Evolutionary conservation across 2,888 invertebrate genomes (phyloP).

Genomic region (Lithophane leautieri): DNA sequence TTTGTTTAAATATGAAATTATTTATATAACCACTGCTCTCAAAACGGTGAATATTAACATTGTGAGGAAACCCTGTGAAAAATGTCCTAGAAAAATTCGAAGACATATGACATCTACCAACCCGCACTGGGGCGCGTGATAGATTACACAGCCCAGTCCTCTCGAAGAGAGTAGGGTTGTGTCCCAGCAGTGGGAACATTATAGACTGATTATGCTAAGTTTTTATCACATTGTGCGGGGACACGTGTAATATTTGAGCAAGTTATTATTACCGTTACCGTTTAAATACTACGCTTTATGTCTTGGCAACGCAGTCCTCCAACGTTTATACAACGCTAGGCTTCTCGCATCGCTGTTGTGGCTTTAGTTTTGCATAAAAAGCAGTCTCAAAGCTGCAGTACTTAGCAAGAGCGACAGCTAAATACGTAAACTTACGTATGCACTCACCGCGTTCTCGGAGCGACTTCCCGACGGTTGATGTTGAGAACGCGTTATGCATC

Average conservation of each 20-base stretch:
- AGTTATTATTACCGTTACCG: not conserved
- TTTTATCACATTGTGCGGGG: not conserved
- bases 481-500: conserved; percentile 7
- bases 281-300: not conserved
- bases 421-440: conserved; percentile 47
- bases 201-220: no score
- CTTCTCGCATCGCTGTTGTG: not conserved
- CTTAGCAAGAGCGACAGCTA: conserved; percentile 45
- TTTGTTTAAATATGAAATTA: no score
- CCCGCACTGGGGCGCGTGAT: no score
- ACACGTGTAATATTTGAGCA: not conserved
- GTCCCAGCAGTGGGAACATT: no score
- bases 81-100: no score
- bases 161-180: no score
- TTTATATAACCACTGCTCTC: no score
- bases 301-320: not conserved
- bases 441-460: conserved; percentile 35
- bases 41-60: no score
- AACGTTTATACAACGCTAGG: not conserved
- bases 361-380: conserved; percentile 46
- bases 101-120: no score
- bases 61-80: no score
- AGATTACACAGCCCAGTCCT: no score
- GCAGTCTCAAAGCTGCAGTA: conserved; percentile 39
- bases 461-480: conserved; percentile 19